These are phyloP conservation scores for Eublepharis macularius DNA, from an alignment of 2,113 vertebrate species.

Conservation along the genomic window DNA sequence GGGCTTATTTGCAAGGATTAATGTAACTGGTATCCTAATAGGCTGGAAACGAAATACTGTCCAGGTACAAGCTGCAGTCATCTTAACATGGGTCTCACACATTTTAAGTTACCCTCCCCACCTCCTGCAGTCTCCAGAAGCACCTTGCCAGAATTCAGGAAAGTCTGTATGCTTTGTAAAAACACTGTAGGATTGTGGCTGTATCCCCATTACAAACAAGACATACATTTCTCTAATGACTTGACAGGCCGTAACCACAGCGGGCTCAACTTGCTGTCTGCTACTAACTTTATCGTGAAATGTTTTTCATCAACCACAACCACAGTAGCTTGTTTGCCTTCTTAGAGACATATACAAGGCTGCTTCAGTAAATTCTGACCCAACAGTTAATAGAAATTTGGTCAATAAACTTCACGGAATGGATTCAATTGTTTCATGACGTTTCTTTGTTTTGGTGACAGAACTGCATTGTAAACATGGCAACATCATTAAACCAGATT, in stretches of 20 bases:
- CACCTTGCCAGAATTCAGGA: background rate
- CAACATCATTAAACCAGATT: background rate
- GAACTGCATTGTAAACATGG: background rate
- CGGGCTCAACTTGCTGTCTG: no score
- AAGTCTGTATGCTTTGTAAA: background rate
- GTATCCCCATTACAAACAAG: no score
- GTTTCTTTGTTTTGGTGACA: background rate
- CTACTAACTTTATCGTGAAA: no score
- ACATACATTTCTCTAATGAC: background rate
- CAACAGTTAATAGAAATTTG: no score
- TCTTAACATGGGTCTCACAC: background rate
- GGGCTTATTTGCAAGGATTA: background rate
- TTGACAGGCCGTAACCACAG: background rate
- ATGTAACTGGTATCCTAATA: background rate
- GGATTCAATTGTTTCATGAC: background rate
- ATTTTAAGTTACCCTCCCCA: background rate
- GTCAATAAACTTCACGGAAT: background rate
- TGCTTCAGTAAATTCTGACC: background rate
- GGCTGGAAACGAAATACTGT: background rate
- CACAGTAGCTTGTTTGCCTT: background rate
- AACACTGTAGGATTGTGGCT: background rate
- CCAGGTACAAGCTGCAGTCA: background rate
- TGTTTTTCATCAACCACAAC: background rate
- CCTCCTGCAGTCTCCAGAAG: background rate
- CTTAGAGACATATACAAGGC: background rate